Evolutionary conservation across 1,140 invertebrate genomes (phyloP), one percentile per base, ranked within the genome.

Genomic region (Tetranychus cinnabarinus): DNA sequence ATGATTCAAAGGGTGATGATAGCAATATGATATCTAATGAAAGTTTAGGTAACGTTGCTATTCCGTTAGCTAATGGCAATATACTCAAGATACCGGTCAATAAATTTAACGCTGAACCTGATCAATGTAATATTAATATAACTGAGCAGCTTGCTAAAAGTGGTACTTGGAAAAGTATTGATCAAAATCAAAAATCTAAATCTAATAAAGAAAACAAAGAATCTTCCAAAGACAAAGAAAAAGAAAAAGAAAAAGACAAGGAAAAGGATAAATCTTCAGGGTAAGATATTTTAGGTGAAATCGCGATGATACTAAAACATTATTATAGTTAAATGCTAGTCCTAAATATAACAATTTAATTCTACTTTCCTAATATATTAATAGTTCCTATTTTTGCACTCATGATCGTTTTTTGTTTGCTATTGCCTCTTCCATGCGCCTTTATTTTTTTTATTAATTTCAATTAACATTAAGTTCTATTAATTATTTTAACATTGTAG

Each of bases 101-200:
- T 42, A 82, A 83, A 60, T 65, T 65, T 56, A 72, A 71, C 61
- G 56, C 61, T 36, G 65, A 64, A 50, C 66, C 66, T 39, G 66
- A 67, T 55, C 64, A 62, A 45, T 58, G 58, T 13, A 57, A 59
- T 37, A 86, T 91, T 65, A 93, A 92, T 74, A 90, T 93, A 68
- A 84, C 85, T 31, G 88, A 92, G 72, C 89, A 93, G 72, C 82
- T 95, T 31, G 86, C 89, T 69, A 88, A 88, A 70, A 88, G 84
- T 36, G 85, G 85, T 34, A 85, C 93, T 67, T 96, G 90, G 90
- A 85, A 90, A 69, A 86, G 89, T 71, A 86, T 95, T 15, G 88
- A 88, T 67, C 63, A 73, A 69, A 58, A 81, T 56, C 55, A 56
- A 56, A 56, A 56, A 33, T 35, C 33, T 15, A 35, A 56, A n/a